A percentile compares a stretch with the other conserved stretches of the same genome.
phyloP scores from a whole-genome alignment of 2,113 vertebrate species.

The Chionis minor region DNA sequence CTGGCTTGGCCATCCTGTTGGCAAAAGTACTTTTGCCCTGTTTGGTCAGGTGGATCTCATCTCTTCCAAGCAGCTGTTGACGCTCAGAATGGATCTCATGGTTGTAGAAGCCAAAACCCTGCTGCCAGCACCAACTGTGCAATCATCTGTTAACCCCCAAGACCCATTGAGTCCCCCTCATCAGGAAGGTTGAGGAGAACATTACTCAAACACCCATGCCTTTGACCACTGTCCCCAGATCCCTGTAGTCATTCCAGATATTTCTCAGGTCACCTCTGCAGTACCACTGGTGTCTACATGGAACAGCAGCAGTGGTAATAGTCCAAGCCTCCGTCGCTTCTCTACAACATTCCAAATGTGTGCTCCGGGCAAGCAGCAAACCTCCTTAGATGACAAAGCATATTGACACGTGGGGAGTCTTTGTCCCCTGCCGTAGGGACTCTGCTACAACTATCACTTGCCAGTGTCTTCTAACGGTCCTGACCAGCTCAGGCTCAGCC shows the following conservation, averaged over 20 bases:
- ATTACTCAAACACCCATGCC: not conserved
- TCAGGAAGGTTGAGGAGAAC: not conserved
- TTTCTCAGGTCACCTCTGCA: not conserved
- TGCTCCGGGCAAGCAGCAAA: not conserved
- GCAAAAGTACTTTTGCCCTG: not conserved
- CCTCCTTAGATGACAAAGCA: not conserved
- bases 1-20: not conserved
- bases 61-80: not conserved
- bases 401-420: not conserved
- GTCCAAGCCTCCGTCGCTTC: not conserved
- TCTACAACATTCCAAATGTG: not conserved
- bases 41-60: not conserved
- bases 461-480: not conserved
- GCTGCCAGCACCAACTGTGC: not conserved
- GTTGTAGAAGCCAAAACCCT: not conserved
- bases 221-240: not conserved
- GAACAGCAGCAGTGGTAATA: not conserved
- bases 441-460: not conserved
- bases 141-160: not conserved
- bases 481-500: not conserved
- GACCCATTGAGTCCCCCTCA: not conserved
- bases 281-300: not conserved
- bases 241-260: not conserved
- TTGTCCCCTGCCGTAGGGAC: not conserved
- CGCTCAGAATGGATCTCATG: not conserved